Evolutionary conservation across 1,140 invertebrate genomes (phyloP), one percentile per base, ranked within the genome.

Genomic region (Caerostris darwini): DNA sequence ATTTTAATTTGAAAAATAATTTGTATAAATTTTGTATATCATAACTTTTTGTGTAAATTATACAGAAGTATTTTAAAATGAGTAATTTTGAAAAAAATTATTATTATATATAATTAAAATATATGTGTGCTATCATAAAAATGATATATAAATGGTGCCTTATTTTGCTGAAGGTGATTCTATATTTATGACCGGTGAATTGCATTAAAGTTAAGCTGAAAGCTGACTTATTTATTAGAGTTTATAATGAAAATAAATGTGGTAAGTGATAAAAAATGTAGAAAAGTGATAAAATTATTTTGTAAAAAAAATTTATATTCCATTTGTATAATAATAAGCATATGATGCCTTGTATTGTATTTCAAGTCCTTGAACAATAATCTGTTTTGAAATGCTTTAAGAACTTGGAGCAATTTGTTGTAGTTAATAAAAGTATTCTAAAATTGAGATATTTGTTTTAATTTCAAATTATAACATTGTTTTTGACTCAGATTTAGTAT

Each of bases 361-460:
- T 85, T 85, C 83, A 85, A 85, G n/a, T 85, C n/a, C 58, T 19
- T 57, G 34, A 77, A 77, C 14, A 50, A 12, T 85, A 54, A 58
- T 14, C 54, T 85, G 54, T 85, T n/a, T 85, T 85, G 83, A 85
- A 85, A 59, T 85, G 57, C 56, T 85, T 5, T 12, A 56, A 85
- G 53, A 77, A 53, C 17, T 50, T 92, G 90, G 90, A 92, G 82
- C 58, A 85, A 85, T 67, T 59, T 92, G 90, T 92, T 92, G 90
- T 92, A 92, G 90, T 92, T 92, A 92, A 83, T 92, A 92, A 92
- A 92, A 92, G 77, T 85, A 85, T 19, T 92, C 85, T 92, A 92
- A 92, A 53, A 57, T 92, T 58, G 56, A 69, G 17, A 14, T 3
- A 3, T 90, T 77, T 19, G 53, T 90, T 19, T 71, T 90, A 77